Percentiles rank a stretch among this genome's conserved stretches.
phyloP scores from a whole-genome alignment of 2,113 vertebrate genomes.

The Malaclemys terrapin region DNA sequence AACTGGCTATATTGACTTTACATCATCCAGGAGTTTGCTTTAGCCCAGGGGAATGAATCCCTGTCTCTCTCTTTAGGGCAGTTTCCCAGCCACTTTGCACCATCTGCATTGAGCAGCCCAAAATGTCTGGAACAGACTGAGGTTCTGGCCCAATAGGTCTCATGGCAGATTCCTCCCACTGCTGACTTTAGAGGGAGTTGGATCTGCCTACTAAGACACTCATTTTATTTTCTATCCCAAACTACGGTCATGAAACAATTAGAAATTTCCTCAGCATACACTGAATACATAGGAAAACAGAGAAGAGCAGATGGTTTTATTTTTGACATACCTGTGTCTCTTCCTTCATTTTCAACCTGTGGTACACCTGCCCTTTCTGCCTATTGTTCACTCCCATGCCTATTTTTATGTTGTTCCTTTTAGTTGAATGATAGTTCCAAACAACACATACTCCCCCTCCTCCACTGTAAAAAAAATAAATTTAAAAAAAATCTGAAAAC shows the following conservation, averaged over 20 bases:
- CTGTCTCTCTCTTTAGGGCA: not conserved
- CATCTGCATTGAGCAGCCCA: not conserved
- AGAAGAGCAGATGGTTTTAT: not conserved
- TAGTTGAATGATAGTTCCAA: not conserved
- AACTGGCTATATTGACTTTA: fast-evolving
- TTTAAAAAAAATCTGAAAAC: not conserved
- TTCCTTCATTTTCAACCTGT: not conserved
- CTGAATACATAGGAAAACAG: not conserved
- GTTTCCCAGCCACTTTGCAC: not conserved
- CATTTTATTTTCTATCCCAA: not conserved
- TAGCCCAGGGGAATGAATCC: not conserved
- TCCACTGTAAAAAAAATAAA: not conserved
- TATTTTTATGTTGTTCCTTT: not conserved
- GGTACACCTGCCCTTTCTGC: not conserved
- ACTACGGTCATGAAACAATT: not conserved
- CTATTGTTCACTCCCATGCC: too few species aligned
- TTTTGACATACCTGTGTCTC: not conserved
- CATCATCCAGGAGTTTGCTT: not conserved
- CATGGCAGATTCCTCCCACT: fast-evolving
- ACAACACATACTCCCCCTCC: not conserved
- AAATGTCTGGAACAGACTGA: not conserved
- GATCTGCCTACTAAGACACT: not conserved
- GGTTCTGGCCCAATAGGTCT: not conserved
- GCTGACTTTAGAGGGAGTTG: fast-evolving
- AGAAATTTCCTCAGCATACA: not conserved